Evolutionary conservation across 2,797 vertebrate species (phyloP).

Genomic region (Pachyuromys duprasi): DNA sequence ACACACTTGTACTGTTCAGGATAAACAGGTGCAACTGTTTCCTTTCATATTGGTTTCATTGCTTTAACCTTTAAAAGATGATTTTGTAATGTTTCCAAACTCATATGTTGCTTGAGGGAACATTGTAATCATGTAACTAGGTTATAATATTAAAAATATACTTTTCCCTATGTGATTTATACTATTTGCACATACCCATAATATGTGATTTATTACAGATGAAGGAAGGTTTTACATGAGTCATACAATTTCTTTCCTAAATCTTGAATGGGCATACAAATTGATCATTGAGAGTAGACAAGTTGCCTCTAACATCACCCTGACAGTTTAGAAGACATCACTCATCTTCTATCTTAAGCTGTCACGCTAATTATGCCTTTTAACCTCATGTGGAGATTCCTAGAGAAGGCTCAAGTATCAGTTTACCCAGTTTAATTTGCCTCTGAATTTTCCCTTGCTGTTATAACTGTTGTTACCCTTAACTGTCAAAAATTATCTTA

Average conservation of each 20-base stretch:
- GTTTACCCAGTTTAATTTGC: not conserved
- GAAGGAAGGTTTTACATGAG: conserved; percentile 2
- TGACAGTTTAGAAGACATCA: conserved; percentile 7
- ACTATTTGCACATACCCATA: not conserved
- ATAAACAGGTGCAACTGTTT: not conserved
- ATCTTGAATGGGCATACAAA: not conserved
- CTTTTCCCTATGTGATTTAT: conserved; percentile 21
- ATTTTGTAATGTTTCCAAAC: conserved; percentile 46
- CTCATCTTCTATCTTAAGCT: conserved; percentile 17
- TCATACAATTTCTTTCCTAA: conserved; percentile 2
- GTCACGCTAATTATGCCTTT: not conserved
- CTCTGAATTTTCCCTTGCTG: not conserved
- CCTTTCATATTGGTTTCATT: not conserved
- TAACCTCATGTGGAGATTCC: not conserved
- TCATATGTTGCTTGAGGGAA: conserved; percentile 27
- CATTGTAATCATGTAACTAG: conserved; percentile 6
- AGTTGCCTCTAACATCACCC: not conserved
- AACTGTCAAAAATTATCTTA: not conserved
- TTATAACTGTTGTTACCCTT: not conserved
- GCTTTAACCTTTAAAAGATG: conserved; percentile 31
- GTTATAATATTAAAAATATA: conserved; percentile 24
- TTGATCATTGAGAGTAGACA: not conserved
- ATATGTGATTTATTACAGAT: conserved; percentile 14
- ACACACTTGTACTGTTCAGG: not conserved
- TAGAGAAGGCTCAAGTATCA: not conserved